Base-by-base conservation (phyloP, 2,113 vertebrate species). In the Lepisosteus oculatus region DNA sequence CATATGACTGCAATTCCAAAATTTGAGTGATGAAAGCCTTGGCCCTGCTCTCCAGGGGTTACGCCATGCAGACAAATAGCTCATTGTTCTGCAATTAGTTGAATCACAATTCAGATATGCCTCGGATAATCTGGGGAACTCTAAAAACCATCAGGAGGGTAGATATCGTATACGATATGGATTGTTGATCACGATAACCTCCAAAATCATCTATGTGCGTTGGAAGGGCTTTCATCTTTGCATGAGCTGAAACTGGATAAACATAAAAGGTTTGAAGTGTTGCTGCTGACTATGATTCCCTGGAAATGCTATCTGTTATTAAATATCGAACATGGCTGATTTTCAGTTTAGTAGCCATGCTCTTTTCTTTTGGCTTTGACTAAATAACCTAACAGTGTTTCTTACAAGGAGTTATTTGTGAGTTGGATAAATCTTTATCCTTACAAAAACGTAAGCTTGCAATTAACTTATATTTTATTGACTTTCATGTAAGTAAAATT, bases 121-220 rank as follows among this genome's bases (percentile, higher is more conserved):
- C 81, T 84, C 75, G 79, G 78, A 85, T 68, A 73, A 72, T 68
- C 55, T 72, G 78, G 72, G 72, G 70, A 63, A 62, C 44, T 63
- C 17, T 71, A 44, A 72, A 65, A 71, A 73, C 74, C 68, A 68
- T 56, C 73, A 80, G 77, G 73, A 71, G 72, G 72, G 79, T 70
- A 77, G 76, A 83, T 79, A 77, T 76, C 77, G 80, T 82, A 77
- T 64, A 67, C 82, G 81, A 69, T 80, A 81, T 71, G 83, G 79
- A 80, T 80, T 83, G 68, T 57, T 81, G 81, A 80, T 69, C 43
- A 44, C 81, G 88, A 90, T 91, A 85, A 89, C 72, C 75, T 72
- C 72, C 77, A 65, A 61, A 73, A 47, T 63, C 67, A 44, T 43
- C 12, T n/a, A 41, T 51, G 47, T 51, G 68, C 3, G 41, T 6